These are phyloP conservation scores for Corydoras sp. DNA, from an alignment of 2,113 vertebrate species.

Conservation along the genomic window DNA sequence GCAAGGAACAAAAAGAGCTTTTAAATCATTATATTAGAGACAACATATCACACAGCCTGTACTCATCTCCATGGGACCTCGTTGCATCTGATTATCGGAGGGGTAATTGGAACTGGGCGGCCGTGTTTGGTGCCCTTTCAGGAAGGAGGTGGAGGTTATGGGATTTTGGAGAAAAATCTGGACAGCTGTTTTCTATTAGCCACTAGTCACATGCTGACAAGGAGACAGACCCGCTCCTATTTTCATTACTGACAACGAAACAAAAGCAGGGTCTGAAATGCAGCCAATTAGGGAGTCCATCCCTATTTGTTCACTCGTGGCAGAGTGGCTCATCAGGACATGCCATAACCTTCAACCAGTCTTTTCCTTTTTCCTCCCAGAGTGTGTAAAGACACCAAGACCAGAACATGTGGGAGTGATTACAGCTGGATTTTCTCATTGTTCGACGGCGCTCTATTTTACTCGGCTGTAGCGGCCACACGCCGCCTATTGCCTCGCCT, in stretches of 20 bases:
- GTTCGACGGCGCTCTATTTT: conserved; percentile 57
- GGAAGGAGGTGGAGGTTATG: conserved; percentile 31
- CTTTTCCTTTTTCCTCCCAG: background rate
- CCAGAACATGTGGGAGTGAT: conserved; percentile 65
- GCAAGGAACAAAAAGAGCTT: background rate
- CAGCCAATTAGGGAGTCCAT: conserved; percentile 61
- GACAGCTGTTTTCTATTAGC: conserved; percentile 69
- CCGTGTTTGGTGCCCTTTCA: conserved; percentile 20
- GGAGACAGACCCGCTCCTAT: no score
- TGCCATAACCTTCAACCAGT: conserved; percentile 30
- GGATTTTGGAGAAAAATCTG: conserved; percentile 22
- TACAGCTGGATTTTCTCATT: conserved; percentile 58
- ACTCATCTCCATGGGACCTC: background rate
- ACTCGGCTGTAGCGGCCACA: conserved; percentile 37
- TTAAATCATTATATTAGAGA: background rate
- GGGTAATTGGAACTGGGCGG: conserved; percentile 14
- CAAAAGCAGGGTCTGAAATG: conserved; percentile 47
- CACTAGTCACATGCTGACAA: conserved; percentile 45
- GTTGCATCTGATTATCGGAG: conserved; percentile 4
- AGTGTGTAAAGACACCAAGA: conserved; percentile 20
- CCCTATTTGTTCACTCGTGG: conserved; percentile 56
- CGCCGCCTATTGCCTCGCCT: conserved; percentile 9
- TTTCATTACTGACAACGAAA: conserved; percentile 35
- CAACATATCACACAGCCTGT: background rate
- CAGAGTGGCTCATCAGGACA: conserved; percentile 40